Percentiles rank a stretch among this genome's conserved stretches.
Conservation (phyloP, 2,888 invertebrate genomes). For the Drosophila melanocephala region DNA sequence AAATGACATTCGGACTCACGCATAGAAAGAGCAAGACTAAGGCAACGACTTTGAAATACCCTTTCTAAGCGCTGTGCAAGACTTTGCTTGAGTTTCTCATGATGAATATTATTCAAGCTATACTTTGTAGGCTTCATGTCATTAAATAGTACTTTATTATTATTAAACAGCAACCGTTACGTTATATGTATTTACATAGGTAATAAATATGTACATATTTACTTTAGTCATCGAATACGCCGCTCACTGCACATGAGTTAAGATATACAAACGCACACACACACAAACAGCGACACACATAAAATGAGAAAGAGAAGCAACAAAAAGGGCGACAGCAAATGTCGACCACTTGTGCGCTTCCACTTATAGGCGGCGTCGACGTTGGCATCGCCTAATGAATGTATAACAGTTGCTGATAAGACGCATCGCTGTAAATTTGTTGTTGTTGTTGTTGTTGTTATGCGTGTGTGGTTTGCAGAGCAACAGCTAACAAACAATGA, state of each 20-base stretch:
- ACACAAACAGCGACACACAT: conserved; percentile 4
- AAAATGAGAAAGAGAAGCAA: conserved; percentile 22
- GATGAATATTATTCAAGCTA: neutral
- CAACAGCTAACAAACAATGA: conserved; percentile 38
- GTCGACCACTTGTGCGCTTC: conserved; percentile 67
- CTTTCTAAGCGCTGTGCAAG: neutral
- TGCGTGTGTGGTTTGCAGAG: conserved; percentile 45
- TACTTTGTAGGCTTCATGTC: neutral
- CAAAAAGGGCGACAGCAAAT: conserved; percentile 30
- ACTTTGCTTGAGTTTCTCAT: neutral
- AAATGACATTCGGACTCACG: conserved; percentile 60
- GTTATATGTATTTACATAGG: neutral
- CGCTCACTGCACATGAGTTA: neutral
- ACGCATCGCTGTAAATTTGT: conserved; percentile 26
- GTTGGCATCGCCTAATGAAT: conserved; percentile 42
- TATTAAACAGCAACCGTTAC: neutral
- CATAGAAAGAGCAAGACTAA: neutral
- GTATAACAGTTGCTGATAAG: conserved; percentile 66
- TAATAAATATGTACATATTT: neutral
- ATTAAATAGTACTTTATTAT: neutral
- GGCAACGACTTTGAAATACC: conserved; percentile 27
- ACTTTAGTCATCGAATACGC: neutral
- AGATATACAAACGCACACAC: conserved; percentile 21
- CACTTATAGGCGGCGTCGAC: conserved; percentile 72
- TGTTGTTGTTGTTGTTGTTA: conserved; percentile 17